phyloP scores from a whole-genome alignment of 2,797 vertebrate genomes.

The Aerospiza tachiro region DNA sequence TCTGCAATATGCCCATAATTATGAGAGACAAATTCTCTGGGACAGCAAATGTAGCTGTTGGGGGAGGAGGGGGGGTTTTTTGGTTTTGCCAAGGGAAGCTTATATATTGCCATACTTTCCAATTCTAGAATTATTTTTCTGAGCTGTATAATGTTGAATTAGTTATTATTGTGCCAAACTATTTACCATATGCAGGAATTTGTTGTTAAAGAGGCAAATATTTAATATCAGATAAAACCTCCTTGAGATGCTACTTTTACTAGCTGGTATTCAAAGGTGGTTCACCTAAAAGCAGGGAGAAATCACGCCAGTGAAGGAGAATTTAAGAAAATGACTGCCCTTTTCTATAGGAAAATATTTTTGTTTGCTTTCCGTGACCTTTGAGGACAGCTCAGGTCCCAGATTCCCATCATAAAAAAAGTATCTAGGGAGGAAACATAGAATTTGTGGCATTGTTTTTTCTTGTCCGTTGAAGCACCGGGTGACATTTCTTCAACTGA shows the following conservation, averaged over 20 bases:
- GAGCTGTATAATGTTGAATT: background rate
- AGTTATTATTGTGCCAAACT: background rate
- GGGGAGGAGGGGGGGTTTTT: background rate
- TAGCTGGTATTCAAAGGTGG: background rate
- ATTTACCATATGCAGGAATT: background rate
- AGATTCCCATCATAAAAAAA: background rate
- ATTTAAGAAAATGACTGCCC: background rate
- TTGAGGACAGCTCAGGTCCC: background rate
- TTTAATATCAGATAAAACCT: background rate
- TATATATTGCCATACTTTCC: background rate
- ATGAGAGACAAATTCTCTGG: background rate
- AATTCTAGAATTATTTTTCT: background rate
- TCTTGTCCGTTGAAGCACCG: background rate
- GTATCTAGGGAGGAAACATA: background rate
- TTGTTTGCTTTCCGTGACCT: background rate
- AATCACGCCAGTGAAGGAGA: background rate
- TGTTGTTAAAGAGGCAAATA: background rate
- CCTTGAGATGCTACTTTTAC: background rate
- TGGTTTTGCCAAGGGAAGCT: background rate
- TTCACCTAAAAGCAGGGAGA: background rate
- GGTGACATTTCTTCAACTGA: background rate
- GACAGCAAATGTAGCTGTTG: background rate
- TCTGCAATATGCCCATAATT: background rate
- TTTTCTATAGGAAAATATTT: constrained; percentile 6
- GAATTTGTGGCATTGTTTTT: background rate